A percentile compares a stretch with the other conserved stretches of the same genome.
Evolutionary conservation across 1,140 invertebrate species (phyloP).

Genomic region (Camponotus vicinus): DNA sequence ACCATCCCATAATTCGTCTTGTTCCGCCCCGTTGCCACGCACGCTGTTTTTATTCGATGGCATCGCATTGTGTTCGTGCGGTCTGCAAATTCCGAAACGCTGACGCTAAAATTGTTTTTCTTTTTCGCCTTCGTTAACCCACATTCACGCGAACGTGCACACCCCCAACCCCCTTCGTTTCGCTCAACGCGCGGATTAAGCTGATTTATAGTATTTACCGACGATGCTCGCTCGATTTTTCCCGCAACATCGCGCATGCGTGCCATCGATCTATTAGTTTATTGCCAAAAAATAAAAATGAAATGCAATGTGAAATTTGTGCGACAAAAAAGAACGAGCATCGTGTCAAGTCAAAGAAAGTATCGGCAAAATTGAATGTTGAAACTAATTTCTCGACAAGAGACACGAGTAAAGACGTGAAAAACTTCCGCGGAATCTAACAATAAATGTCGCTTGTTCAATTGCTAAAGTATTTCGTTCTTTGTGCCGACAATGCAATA

Average conservation of each 20-base stretch:
- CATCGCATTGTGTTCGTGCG: slow-evolving; percentile 69
- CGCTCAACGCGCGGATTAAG: slow-evolving; percentile 73
- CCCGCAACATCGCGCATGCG: slow-evolving; percentile 27
- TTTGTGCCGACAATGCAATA: too few species aligned
- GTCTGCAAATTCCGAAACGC: slow-evolving; percentile 75
- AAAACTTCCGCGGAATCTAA: not conserved
- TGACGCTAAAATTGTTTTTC: slow-evolving; percentile 77
- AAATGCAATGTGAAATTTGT: not conserved
- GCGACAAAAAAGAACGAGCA: not conserved
- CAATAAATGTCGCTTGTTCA: too few species aligned
- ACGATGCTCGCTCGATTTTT: slow-evolving; percentile 69
- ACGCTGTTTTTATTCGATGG: slow-evolving; percentile 75
- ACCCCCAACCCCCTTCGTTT: slow-evolving; percentile 47
- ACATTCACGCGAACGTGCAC: slow-evolving; percentile 75
- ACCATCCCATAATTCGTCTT: slow-evolving; percentile 13
- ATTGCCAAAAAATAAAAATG: too few species aligned
- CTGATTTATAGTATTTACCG: slow-evolving; percentile 77
- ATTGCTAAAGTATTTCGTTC: too few species aligned
- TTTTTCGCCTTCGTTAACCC: slow-evolving; percentile 82
- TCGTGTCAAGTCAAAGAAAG: not conserved
- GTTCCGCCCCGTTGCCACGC: slow-evolving; percentile 18
- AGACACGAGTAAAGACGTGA: not conserved
- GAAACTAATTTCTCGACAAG: slow-evolving; percentile 8
- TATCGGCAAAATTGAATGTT: too few species aligned
- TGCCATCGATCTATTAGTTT: not conserved